Percentiles rank a stretch among this genome's conserved stretches.
These are phyloP conservation scores for Vanacampus margaritifer DNA, from an alignment of 2,113 vertebrate species.

Conservation along the genomic window DNA sequence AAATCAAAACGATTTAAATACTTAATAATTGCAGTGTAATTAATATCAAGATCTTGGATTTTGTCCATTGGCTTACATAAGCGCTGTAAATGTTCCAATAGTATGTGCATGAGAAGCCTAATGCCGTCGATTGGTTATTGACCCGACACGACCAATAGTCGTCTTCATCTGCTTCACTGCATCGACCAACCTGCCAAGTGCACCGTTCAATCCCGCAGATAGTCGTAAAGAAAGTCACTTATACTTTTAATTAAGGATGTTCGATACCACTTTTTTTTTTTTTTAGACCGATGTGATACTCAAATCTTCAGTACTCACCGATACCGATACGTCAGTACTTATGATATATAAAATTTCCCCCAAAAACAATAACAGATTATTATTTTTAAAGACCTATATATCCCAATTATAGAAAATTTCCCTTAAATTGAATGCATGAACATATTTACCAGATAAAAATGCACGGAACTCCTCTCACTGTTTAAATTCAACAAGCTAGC, in stretches of 20 bases:
- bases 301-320: no score
- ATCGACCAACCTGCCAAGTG: slow-evolving; percentile 20
- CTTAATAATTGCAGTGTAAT: not conserved
- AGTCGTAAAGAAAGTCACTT: not conserved
- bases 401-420: no score
- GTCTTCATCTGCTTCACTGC: slow-evolving; percentile 17
- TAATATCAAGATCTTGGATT: not conserved
- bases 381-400: no score
- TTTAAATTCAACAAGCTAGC: no score
- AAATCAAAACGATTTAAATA: not conserved
- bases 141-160: slow-evolving; percentile 18
- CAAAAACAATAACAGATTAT: no score
- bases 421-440: no score
- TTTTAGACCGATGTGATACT: no score
- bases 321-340: no score
- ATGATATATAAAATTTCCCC: no score
- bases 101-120: not conserved
- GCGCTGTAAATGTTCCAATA: slow-evolving; percentile 7
- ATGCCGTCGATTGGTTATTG: slow-evolving; percentile 16
- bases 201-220: slow-evolving; percentile 3
- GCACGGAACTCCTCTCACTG: no score
- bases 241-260: not conserved
- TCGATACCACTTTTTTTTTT: no score
- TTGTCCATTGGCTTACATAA: not conserved
- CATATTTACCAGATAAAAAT: no score